phyloP scores from a whole-genome alignment of 2,888 invertebrate species.

The Pocota personata region DNA sequence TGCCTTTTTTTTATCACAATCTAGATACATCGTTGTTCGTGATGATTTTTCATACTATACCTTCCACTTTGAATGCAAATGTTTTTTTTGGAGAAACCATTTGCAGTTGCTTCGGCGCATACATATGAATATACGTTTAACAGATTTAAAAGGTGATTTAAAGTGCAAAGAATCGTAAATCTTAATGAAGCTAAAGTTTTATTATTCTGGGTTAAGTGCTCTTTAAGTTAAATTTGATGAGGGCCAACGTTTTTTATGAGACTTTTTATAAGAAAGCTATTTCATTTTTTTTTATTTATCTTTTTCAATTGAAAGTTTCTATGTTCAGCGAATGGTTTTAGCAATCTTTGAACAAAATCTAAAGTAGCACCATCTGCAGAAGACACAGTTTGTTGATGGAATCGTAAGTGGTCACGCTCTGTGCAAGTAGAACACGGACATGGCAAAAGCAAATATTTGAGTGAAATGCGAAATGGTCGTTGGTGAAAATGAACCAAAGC shows the following conservation, averaged over 20 bases:
- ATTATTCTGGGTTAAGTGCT: conserved; percentile 24
- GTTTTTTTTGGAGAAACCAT: conserved; percentile 7
- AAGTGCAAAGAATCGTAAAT: conserved; percentile 13
- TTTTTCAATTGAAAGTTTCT: neutral
- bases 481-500: too few species aligned
- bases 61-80: conserved; percentile 26
- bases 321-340: neutral
- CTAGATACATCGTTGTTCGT: conserved; percentile 13
- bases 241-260: neutral
- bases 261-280: neutral
- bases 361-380: neutral
- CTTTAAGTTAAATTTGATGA: neutral
- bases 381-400: neutral
- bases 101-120: neutral
- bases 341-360: neutral
- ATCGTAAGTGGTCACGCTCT: too few species aligned
- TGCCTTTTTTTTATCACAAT: neutral
- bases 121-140: neutral
- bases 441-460: too few species aligned
- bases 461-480: too few species aligned
- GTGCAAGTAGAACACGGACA: too few species aligned
- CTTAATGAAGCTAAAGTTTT: neutral
- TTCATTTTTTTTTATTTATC: too few species aligned
- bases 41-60: neutral
- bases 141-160: conserved; percentile 1